Conservation (phyloP, 2,888 invertebrate genomes). For the Lithophane socia region DNA sequence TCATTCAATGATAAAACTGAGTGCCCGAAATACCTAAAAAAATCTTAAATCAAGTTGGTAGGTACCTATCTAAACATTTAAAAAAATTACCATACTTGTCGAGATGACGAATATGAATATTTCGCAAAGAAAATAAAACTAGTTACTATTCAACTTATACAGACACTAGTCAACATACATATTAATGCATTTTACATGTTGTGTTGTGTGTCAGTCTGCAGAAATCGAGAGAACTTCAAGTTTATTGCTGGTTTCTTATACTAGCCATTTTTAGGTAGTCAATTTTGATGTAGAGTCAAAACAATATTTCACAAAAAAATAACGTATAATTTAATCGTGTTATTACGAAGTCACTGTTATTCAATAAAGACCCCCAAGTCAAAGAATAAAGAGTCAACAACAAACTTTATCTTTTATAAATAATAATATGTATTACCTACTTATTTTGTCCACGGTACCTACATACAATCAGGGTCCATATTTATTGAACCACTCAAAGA, state of each 20-base stretch:
- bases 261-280: background rate
- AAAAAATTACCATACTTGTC: background rate
- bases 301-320: background rate
- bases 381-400: conserved; percentile 19
- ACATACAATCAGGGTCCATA: conserved; percentile 14
- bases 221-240: background rate
- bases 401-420: conserved; percentile 41
- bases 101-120: background rate
- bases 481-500: conserved; percentile 46
- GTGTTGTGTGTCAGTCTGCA: background rate
- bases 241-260: background rate
- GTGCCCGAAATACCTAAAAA: conserved; percentile 13
- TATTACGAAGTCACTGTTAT: conserved; percentile 15
- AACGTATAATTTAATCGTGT: background rate
- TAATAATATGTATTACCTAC: conserved; percentile 2
- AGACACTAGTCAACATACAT: too few species aligned
- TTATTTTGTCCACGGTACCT: conserved; percentile 12
- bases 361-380: conserved; percentile 20
- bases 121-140: background rate
- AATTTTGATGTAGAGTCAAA: background rate
- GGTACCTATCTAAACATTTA: background rate
- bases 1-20: conserved; percentile 40
- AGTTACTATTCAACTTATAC: background rate
- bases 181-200: background rate
- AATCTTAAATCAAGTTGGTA: background rate